Evolutionary conservation across 2,888 invertebrate genomes (phyloP), one percentile per base, ranked within the genome.

Genomic region (Neoaliturus tenellus): DNA sequence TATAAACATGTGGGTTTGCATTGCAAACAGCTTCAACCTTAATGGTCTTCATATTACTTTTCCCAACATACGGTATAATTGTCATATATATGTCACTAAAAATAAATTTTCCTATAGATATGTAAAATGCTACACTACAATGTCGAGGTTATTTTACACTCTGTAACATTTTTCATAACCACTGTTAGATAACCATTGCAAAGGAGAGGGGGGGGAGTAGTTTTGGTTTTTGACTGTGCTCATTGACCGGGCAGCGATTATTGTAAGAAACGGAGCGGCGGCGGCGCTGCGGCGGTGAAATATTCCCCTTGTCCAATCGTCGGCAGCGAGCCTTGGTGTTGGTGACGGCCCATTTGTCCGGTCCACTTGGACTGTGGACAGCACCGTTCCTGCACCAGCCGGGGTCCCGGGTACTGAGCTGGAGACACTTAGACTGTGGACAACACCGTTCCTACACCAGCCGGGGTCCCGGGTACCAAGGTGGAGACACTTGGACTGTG

Each of bases 271-370:
- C 48, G 75, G 75, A 75, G 28, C 48, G 75, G 44, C 23, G 25
- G 75, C 48, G 48, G 28, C 48, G 75, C 25, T 12, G 25, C 48
- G 25, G 28, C 25, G 1, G 71, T 73, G 75, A 75, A 44, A 75
- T 75, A 75, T 75, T 75, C 28, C 48, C 75, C 75, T 75, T 75
- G 75, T 75, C 75, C 48, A 75, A 75, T 75, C 75, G 75, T 1
- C 48, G 41, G 44, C 75, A 75, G 75, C 28, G 17, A 41, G n/a
- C 48, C 75, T 35, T n/a, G 75, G 39, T 20, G 75, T 28, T 48
- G 69, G 20, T 75, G 75, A 44, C 41, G 75, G 75, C 48, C 48
- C 75, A 75, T 75, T 75, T 75, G 75, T 75, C 75, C 20, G 23
- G 35, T 17, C 67, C 25, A 23, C 55, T 12, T 55, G 6, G 62